These are phyloP conservation scores for Nesoenas mayeri DNA, from an alignment of 2,113 vertebrate species.

Conservation along the genomic window DNA sequence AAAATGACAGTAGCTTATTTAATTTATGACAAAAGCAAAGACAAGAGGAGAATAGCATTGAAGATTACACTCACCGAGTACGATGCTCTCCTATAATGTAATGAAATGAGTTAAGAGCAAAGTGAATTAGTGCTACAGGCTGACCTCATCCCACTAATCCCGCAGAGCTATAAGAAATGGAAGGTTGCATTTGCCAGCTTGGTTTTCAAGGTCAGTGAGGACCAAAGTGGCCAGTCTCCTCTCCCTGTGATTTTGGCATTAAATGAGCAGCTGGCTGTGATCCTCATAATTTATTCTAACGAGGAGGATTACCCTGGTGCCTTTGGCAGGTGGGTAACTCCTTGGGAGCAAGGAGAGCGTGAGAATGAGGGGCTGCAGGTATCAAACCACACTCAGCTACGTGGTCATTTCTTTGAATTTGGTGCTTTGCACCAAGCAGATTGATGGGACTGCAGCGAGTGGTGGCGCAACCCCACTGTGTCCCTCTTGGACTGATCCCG, in stretches of 20 bases:
- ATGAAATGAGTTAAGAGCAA: slow-evolving; percentile 20
- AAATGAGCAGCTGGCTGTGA: neutral
- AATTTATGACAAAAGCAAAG: slow-evolving; percentile 44
- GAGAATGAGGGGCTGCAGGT: neutral
- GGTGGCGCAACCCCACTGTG: neutral
- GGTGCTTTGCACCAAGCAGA: neutral
- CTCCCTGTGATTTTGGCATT: neutral
- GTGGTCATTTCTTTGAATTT: too few relatives aligned
- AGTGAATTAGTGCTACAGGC: slow-evolving; percentile 11
- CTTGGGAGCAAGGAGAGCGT: neutral
- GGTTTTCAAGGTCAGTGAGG: neutral
- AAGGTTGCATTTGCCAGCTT: neutral
- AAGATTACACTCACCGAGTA: neutral
- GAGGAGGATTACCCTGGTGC: neutral
- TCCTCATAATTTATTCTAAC: neutral
- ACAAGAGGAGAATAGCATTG: neutral
- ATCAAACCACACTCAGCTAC: neutral
- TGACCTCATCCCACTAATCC: slow-evolving; percentile 13
- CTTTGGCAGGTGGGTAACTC: neutral
- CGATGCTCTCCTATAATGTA: neutral
- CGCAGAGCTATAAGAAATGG: neutral
- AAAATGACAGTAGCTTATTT: slow-evolving; percentile 38
- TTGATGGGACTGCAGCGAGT: neutral
- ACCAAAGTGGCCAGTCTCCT: neutral
- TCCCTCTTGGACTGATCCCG: neutral